Conservation (phyloP, 2,888 invertebrate species). For the Acanthosepion esculentum region DNA sequence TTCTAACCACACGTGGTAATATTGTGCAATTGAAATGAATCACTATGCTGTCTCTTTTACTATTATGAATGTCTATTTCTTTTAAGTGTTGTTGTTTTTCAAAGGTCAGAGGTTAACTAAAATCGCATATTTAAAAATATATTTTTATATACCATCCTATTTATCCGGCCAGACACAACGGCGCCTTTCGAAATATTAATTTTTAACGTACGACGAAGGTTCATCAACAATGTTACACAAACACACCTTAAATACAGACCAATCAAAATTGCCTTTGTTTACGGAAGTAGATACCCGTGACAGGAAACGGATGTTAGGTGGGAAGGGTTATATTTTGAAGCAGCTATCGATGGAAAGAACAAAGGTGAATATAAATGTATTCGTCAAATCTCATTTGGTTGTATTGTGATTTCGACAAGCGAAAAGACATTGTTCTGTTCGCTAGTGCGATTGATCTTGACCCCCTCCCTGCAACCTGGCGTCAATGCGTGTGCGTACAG, state of each 20-base stretch:
- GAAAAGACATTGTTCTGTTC: background rate
- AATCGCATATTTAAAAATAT: too few species aligned
- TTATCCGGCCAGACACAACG: too few species aligned
- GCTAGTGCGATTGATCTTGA: background rate
- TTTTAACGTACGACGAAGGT: too few species aligned
- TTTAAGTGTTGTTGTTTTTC: too few species aligned
- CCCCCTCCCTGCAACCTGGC: background rate
- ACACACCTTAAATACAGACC: background rate
- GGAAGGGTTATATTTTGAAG: background rate
- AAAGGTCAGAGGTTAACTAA: too few species aligned
- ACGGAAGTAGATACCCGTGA: constrained; percentile 6
- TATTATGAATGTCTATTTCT: too few species aligned
- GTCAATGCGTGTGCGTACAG: background rate
- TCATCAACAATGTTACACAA: too few species aligned
- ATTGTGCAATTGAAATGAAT: too few species aligned
- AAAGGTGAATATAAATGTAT: background rate
- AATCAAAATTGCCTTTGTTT: constrained; percentile 22
- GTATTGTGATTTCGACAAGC: background rate
- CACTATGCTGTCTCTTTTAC: too few species aligned
- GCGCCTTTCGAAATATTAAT: too few species aligned
- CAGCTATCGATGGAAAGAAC: background rate
- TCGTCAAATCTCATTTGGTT: background rate
- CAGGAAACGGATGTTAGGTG: background rate
- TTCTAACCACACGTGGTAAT: too few species aligned
- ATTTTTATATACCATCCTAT: too few species aligned